These are phyloP conservation scores for Trochalopteron elliotii DNA, from an alignment of 2,113 vertebrate species.

Conservation along the genomic window DNA sequence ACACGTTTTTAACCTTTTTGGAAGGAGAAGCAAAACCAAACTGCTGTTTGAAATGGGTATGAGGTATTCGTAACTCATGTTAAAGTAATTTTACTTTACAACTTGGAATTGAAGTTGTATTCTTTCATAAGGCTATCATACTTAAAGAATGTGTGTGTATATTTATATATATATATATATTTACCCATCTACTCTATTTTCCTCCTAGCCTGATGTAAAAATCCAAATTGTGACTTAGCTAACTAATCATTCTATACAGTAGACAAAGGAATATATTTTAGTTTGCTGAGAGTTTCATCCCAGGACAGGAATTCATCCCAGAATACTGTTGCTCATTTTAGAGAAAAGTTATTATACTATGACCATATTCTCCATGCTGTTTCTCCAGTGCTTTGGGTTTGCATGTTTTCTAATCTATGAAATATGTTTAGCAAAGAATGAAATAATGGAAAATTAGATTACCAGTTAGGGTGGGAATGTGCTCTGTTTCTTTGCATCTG, in stretches of 20 bases:
- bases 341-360: background rate
- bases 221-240: background rate
- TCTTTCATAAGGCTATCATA: background rate
- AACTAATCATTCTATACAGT: background rate
- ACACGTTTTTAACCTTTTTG: background rate
- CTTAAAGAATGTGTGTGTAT: background rate
- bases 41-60: background rate
- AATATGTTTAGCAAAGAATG: background rate
- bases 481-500: background rate
- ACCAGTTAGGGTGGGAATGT: background rate
- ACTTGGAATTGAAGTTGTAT: background rate
- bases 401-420: background rate
- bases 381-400: background rate
- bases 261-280: background rate
- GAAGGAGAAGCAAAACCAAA: background rate
- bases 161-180: background rate
- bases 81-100: background rate
- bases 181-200: background rate
- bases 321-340: background rate
- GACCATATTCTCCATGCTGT: background rate
- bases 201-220: background rate
- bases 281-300: background rate
- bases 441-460: background rate
- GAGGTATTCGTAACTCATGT: background rate
- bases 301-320: background rate